Conservation (phyloP, 2,113 vertebrate species). For the Chrysochloris asiatica region DNA sequence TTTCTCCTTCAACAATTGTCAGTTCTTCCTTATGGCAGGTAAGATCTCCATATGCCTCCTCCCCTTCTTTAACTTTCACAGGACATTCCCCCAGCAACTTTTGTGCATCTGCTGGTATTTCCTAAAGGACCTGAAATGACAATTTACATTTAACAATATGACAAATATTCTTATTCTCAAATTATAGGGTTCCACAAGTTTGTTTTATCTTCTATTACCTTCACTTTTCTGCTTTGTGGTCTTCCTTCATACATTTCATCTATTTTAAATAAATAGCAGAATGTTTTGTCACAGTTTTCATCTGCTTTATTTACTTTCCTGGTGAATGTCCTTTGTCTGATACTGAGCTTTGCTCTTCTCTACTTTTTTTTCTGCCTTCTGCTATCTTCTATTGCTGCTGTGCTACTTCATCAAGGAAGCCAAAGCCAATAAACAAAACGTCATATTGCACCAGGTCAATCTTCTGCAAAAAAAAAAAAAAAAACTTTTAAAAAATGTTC, state of each 20-base stretch:
- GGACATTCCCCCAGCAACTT: neutral
- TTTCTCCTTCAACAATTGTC: no score
- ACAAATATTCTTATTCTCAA: neutral
- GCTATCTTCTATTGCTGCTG: neutral
- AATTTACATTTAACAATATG: neutral
- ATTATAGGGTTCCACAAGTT: neutral
- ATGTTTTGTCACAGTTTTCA: neutral
- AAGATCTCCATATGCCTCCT: no score
- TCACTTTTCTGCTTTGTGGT: neutral
- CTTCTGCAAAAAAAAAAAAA: no score
- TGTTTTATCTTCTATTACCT: neutral
- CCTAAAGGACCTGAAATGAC: neutral
- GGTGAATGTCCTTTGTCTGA: neutral
- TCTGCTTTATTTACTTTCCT: neutral
- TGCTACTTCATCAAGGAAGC: neutral
- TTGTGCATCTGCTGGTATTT: neutral
- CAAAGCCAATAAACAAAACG: no score
- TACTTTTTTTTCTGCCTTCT: neutral
- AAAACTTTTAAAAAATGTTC: no score
- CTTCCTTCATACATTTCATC: neutral
- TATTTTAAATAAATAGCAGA: neutral
- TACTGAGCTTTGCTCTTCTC: neutral
- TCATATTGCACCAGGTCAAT: no score
- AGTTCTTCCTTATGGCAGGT: no score
- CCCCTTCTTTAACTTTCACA: no score